These are phyloP conservation scores for Morbakka virulenta DNA, from an alignment of 30 jellyfish, hydroid and myxozoan species.

Conservation along the genomic window DNA sequence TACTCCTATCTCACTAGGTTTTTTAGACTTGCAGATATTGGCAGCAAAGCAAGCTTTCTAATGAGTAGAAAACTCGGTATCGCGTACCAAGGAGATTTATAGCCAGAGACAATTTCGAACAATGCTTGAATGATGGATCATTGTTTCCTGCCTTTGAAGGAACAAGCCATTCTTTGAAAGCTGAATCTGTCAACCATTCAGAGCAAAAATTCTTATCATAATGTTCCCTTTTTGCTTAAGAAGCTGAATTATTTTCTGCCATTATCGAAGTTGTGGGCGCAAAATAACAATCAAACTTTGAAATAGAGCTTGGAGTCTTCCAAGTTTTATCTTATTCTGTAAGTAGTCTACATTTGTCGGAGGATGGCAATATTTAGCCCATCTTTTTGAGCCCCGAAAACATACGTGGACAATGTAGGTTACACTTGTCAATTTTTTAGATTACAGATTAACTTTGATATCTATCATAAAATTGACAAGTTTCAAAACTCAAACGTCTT, in stretches of 20 bases:
- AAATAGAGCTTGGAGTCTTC: not conserved
- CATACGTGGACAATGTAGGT: no score
- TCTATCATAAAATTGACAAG: no score
- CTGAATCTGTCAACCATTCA: conserved; percentile 42
- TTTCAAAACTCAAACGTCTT: no score
- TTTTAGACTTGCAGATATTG: not conserved
- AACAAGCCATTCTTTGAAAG: conserved; percentile 40
- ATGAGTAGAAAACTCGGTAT: no score
- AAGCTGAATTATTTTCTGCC: not conserved
- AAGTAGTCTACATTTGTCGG: no score
- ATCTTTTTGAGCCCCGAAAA: no score
- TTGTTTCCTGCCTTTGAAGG: conserved; percentile 29
- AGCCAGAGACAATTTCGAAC: not conserved
- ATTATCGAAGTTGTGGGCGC: not conserved
- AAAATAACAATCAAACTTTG: not conserved
- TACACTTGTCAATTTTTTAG: no score
- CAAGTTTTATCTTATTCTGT: no score
- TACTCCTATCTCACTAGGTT: not conserved
- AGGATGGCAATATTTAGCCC: no score
- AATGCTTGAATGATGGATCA: conserved; percentile 28
- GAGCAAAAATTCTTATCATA: conserved; percentile 14
- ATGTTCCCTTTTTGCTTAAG: not conserved
- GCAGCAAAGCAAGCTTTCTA: no score
- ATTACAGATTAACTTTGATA: no score
- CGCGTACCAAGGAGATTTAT: no score